Percentiles rank a stretch among this genome's conserved stretches.
Evolutionary conservation across 2,113 vertebrate genomes (phyloP).

Genomic region (Python bivittatus): DNA sequence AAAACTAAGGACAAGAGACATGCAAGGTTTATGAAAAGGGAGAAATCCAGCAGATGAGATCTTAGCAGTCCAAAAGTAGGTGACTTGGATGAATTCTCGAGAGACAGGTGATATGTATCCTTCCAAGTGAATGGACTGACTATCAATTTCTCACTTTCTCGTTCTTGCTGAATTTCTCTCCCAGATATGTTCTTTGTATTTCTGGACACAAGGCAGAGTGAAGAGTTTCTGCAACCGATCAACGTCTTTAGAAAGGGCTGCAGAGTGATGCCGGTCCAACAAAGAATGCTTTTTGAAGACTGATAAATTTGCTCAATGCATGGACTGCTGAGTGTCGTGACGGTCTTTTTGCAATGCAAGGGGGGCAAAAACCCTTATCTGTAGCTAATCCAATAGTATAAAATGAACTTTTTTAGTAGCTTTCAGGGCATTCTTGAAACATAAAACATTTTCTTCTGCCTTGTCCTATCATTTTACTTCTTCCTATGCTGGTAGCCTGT

Average conservation of each 20-base stretch:
- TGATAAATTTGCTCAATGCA: neutral
- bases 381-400: neutral
- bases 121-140: slow-evolving; percentile 22
- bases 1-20: neutral
- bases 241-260: slow-evolving; percentile 21
- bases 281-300: slow-evolving; percentile 1
- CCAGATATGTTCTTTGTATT: neutral
- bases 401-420: neutral
- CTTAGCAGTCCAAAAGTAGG: slow-evolving; percentile 8
- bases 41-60: slow-evolving; percentile 1
- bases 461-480: too few relatives aligned
- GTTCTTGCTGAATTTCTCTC: slow-evolving; percentile 19
- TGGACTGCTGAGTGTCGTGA: neutral
- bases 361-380: neutral
- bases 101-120: neutral
- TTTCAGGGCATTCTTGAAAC: neutral
- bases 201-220: neutral
- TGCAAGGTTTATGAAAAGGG: neutral
- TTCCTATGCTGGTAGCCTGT: too few relatives aligned
- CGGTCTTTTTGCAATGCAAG: neutral
- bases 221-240: slow-evolving; percentile 14
- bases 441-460: neutral
- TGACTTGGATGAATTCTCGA: slow-evolving; percentile 39
- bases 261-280: neutral
- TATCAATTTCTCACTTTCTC: neutral